phyloP scores from a whole-genome alignment of 2,797 vertebrate genomes.

The Anniella stebbinsi region DNA sequence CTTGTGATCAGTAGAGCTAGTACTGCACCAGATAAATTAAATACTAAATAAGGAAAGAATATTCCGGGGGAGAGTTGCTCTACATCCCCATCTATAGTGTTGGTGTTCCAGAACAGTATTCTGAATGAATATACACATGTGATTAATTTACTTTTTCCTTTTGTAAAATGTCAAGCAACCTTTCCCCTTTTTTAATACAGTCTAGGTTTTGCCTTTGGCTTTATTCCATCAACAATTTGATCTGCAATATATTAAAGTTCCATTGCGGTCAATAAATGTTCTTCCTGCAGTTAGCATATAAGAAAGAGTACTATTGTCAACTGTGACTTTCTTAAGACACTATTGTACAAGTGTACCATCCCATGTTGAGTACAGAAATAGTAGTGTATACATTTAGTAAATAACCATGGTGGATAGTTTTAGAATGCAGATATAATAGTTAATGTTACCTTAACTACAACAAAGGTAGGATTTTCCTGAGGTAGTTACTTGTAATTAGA shows the following conservation, averaged over 20 bases:
- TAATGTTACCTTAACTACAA: background rate
- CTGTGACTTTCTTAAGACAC: slow-evolving; percentile 21
- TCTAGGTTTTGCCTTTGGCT: background rate
- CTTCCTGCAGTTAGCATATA: background rate
- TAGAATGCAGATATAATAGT: slow-evolving; percentile 3
- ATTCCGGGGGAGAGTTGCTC: background rate
- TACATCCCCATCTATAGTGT: slow-evolving; percentile 37
- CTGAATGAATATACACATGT: background rate
- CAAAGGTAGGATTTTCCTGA: background rate
- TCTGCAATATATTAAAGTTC: background rate
- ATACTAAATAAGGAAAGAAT: slow-evolving; percentile 23
- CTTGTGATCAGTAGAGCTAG: slow-evolving; percentile 61
- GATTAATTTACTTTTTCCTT: slow-evolving; percentile 22
- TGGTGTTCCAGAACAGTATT: slow-evolving; percentile 18
- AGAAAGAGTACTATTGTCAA: background rate
- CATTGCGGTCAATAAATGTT: background rate
- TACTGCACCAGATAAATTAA: slow-evolving; percentile 44
- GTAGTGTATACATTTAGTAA: slow-evolving; percentile 21
- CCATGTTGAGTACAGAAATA: background rate
- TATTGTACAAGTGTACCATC: slow-evolving; percentile 6
- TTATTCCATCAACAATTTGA: background rate
- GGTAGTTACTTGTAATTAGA: background rate
- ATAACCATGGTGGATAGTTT: slow-evolving; percentile 34
- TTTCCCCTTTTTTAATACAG: slow-evolving; percentile 15
- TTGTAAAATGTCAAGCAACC: background rate